Evolutionary conservation across 2,888 invertebrate species (phyloP).

Genomic region (Dermolepida albohirtum): DNA sequence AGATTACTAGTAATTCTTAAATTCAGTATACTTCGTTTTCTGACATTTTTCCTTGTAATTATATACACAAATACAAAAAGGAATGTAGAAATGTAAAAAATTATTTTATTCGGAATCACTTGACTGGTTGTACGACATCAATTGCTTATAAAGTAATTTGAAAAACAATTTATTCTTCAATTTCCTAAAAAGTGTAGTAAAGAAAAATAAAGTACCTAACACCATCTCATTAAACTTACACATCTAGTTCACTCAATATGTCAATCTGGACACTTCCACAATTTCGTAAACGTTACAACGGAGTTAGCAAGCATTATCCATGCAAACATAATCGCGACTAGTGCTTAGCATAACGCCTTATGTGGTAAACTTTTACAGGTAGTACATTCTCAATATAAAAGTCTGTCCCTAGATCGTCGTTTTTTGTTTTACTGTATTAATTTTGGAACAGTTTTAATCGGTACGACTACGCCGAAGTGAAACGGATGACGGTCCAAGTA

Average conservation of each 20-base stretch:
- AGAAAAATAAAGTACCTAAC: neutral
- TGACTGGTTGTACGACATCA: too few relatives aligned
- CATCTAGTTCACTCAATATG: neutral
- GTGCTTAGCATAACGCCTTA: neutral
- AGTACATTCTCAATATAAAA: too few relatives aligned
- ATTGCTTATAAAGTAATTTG: neutral
- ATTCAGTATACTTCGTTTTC: too few relatives aligned
- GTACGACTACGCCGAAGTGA: conserved; percentile 4
- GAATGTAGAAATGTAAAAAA: too few relatives aligned
- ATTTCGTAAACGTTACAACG: neutral
- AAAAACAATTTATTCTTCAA: too few relatives aligned
- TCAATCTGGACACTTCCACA: conserved; percentile 1
- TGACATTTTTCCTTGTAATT: too few relatives aligned
- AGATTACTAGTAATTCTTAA: too few relatives aligned
- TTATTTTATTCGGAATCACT: too few relatives aligned
- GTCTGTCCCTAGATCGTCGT: too few relatives aligned
- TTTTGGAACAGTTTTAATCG: conserved; percentile 19
- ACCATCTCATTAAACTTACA: neutral
- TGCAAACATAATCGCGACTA: conserved; percentile 8
- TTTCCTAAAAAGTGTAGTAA: neutral
- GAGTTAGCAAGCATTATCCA: conserved; percentile 11
- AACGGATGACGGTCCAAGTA: conserved; percentile 42
- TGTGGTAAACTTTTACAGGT: too few relatives aligned
- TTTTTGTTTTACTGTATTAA: too few relatives aligned
- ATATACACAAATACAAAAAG: too few relatives aligned